Conservation (phyloP, 2,113 vertebrate species). For the Trachemys scripta region DNA sequence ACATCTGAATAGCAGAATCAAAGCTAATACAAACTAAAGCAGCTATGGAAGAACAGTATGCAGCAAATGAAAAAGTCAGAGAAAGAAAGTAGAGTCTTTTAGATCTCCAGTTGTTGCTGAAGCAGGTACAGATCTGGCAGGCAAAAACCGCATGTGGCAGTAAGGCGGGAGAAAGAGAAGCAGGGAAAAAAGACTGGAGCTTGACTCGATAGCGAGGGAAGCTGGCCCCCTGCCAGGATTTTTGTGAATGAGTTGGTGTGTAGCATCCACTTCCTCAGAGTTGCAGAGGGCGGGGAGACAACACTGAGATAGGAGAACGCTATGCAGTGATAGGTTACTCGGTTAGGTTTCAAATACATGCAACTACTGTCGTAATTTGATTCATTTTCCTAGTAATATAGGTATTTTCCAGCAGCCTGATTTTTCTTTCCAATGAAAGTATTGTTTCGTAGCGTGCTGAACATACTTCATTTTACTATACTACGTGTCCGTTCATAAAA, state of each 20-base stretch:
- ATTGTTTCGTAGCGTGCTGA: slow-evolving; percentile 1
- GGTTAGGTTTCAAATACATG: slow-evolving; percentile 52
- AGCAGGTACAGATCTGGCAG: slow-evolving; percentile 16
- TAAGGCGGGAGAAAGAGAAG: background rate
- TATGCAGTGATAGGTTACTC: background rate
- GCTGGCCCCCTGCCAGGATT: slow-evolving; percentile 54
- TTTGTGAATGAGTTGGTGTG: slow-evolving; percentile 76
- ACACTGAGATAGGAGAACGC: slow-evolving; percentile 27
- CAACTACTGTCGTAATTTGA: slow-evolving; percentile 20
- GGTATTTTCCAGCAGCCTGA: background rate
- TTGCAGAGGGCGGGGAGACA: slow-evolving; percentile 49
- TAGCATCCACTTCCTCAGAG: slow-evolving; percentile 55
- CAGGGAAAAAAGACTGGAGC: background rate
- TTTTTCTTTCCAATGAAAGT: background rate
- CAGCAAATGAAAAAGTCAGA: background rate
- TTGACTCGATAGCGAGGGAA: slow-evolving; percentile 36
- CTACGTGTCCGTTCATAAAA: slow-evolving; percentile 25
- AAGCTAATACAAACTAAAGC: background rate
- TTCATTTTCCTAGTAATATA: slow-evolving; percentile 27
- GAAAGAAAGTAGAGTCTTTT: background rate
- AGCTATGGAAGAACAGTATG: background rate
- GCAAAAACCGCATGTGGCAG: background rate
- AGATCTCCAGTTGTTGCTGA: slow-evolving; percentile 1
- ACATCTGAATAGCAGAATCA: background rate
- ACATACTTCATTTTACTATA: background rate